These are phyloP conservation scores for Melanotus villosus DNA, from an alignment of 2,888 invertebrate species.

Conservation along the genomic window DNA sequence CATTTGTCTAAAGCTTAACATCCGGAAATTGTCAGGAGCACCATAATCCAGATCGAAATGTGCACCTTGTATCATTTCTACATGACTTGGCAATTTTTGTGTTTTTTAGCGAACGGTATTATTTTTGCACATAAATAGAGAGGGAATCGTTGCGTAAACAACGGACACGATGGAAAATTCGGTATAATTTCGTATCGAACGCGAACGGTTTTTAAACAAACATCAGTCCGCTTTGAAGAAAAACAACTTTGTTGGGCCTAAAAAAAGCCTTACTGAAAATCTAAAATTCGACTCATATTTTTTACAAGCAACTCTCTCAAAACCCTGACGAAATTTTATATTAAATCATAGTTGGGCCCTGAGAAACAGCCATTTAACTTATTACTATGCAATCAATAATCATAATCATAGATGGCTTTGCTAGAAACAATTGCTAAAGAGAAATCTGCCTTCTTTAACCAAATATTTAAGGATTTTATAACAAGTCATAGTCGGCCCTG, in stretches of 20 bases:
- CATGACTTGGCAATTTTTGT: background rate
- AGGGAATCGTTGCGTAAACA: background rate
- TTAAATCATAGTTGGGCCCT: too few species aligned
- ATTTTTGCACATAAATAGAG: background rate
- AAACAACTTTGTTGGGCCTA: background rate
- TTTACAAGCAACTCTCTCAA: background rate
- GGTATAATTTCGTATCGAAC: background rate
- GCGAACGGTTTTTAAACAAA: background rate
- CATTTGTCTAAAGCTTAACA: too few species aligned
- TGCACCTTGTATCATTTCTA: conserved; percentile 1
- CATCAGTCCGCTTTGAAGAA: background rate
- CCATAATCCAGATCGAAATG: background rate
- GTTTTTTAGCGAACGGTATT: background rate
- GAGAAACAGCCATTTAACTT: too few species aligned
- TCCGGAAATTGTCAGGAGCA: too few species aligned
- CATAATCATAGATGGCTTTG: too few species aligned
- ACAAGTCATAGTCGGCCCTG: too few species aligned
- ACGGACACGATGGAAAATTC: background rate
- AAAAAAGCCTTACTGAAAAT: background rate
- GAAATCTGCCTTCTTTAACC: too few species aligned
- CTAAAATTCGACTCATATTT: background rate
- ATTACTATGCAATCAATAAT: too few species aligned
- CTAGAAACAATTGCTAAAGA: too few species aligned
- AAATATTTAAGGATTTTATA: too few species aligned
- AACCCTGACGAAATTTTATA: too few species aligned